A percentile compares a stretch with the other conserved stretches of the same genome.
These are phyloP conservation scores for Zaprionus vittiger DNA, from an alignment of 1,140 invertebrate species.

Conservation along the genomic window DNA sequence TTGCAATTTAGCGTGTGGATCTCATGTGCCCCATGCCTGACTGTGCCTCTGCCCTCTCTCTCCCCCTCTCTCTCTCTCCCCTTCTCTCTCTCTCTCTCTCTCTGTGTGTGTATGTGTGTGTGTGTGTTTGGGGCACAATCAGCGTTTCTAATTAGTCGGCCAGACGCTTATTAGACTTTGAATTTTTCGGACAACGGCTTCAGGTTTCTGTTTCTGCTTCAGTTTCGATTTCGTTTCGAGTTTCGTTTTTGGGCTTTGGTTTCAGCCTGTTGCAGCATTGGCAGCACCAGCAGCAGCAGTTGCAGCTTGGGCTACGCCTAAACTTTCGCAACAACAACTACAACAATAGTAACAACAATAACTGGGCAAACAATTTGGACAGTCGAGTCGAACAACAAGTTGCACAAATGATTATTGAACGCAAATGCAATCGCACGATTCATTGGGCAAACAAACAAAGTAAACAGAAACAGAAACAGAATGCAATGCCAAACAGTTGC, in stretches of 20 bases:
- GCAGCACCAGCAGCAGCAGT: background rate
- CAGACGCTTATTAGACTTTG: constrained; percentile 66
- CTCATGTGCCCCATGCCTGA: constrained; percentile 5
- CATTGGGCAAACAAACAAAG: constrained; percentile 27
- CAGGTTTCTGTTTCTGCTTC: constrained; percentile 41
- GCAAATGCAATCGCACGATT: constrained; percentile 63
- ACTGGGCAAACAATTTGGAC: constrained; percentile 32
- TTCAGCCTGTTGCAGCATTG: constrained; percentile 1
- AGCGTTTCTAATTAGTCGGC: constrained; percentile 68
- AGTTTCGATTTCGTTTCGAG: constrained; percentile 1
- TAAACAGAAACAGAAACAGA: constrained; percentile 9
- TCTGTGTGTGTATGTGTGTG: constrained; percentile 7
- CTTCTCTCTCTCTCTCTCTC: background rate
- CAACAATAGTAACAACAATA: constrained; percentile 42
- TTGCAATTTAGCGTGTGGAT: constrained; percentile 47
- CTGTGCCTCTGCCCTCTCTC: background rate
- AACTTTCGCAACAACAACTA: constrained; percentile 46
- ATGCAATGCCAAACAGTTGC: background rate
- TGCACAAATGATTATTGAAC: constrained; percentile 73
- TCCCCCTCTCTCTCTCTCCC: background rate
- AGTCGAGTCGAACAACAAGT: constrained; percentile 49
- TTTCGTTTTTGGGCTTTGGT: constrained; percentile 4
- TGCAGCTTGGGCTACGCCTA: constrained; percentile 13
- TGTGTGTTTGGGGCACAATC: constrained; percentile 51
- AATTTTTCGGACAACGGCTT: constrained; percentile 44